These are phyloP conservation scores for Poecilia velifera DNA, from an alignment of 2,797 vertebrate genomes.

Conservation along the genomic window DNA sequence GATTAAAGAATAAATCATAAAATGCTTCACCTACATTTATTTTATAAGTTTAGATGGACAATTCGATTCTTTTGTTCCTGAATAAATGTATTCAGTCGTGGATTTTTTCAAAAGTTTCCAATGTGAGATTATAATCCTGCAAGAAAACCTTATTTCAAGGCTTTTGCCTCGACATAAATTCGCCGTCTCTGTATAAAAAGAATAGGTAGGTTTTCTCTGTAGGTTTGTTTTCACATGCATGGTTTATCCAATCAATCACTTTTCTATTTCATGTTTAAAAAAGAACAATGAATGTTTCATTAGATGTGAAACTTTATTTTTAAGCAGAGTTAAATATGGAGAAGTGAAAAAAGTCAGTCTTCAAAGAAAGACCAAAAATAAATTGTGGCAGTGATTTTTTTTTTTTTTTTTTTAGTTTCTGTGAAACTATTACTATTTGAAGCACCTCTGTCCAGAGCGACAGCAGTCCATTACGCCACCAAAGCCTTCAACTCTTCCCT, in stretches of 20 bases:
- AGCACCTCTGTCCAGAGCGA: slow-evolving; percentile 63
- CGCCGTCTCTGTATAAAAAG: neutral
- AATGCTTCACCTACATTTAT: neutral
- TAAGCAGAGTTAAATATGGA: neutral
- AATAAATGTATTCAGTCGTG: neutral
- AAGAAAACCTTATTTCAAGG: neutral
- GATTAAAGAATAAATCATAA: neutral
- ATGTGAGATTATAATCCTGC: neutral
- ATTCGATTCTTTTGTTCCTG: neutral
- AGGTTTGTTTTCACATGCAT: neutral
- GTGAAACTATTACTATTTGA: slow-evolving; percentile 63
- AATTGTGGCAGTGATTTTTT: slow-evolving; percentile 33
- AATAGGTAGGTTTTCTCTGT: too few relatives aligned
- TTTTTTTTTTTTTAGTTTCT: slow-evolving; percentile 15
- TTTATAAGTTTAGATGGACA: neutral
- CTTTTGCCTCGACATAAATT: neutral
- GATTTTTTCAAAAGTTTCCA: neutral
- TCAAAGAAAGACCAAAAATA: slow-evolving; percentile 31
- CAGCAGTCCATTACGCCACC: slow-evolving; percentile 71
- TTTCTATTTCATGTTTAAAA: neutral
- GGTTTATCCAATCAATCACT: neutral
- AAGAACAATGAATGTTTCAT: neutral
- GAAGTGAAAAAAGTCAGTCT: neutral
- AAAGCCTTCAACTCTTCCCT: slow-evolving; percentile 64
- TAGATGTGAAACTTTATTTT: neutral